Conservation (phyloP, 2,797 vertebrate species). For the Erethizon dorsatum region DNA sequence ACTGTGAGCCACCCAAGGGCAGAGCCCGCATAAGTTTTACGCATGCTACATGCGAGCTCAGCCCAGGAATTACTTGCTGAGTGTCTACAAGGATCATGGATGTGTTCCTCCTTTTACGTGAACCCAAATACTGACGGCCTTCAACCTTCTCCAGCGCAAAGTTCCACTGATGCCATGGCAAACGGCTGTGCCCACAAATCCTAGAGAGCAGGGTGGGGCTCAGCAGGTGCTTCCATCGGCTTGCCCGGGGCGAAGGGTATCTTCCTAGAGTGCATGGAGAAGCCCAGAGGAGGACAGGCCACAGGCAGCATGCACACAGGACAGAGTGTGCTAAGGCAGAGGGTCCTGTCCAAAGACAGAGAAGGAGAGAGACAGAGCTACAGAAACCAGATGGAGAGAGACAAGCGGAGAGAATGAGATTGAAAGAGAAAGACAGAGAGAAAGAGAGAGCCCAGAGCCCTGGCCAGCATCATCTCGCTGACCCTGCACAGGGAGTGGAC, state of each 20-base stretch:
- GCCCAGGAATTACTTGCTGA: neutral
- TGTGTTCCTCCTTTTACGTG: neutral
- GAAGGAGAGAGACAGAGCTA: neutral
- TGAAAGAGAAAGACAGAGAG: neutral
- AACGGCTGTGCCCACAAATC: no score
- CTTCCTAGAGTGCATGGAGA: neutral
- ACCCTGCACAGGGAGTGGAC: neutral
- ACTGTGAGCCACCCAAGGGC: accelerated
- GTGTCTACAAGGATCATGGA: neutral
- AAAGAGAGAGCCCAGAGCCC: neutral
- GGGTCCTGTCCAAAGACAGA: neutral
- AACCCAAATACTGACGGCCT: neutral
- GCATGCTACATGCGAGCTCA: neutral
- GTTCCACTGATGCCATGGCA: neutral
- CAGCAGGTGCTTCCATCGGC: neutral
- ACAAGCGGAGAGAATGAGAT: neutral
- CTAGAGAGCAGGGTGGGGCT: neutral
- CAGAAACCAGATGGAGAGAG: neutral
- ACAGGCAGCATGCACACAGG: accelerated
- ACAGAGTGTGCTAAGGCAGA: neutral
- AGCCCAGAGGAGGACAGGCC: neutral
- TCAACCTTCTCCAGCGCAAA: neutral
- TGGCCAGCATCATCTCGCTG: no score
- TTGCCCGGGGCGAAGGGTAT: neutral
- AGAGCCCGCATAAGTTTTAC: neutral